Evolutionary conservation across 2,113 vertebrate genomes (phyloP).

Genomic region (Macquaria ambigua): DNA sequence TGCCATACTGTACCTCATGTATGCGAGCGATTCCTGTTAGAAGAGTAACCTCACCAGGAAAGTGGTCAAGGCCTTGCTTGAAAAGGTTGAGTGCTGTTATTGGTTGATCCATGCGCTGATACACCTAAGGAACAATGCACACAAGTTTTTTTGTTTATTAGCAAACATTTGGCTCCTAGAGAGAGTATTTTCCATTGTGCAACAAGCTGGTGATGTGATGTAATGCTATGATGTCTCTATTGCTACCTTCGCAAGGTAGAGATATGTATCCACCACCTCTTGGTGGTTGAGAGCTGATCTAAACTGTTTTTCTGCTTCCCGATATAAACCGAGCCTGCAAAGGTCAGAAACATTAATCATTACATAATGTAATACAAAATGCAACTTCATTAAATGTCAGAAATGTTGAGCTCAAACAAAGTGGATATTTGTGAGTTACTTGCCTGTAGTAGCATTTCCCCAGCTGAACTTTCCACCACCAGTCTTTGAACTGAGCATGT

Average conservation of each 20-base stretch:
- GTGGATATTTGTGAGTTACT: conserved; percentile 47
- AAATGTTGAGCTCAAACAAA: neutral
- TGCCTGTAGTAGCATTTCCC: conserved; percentile 99
- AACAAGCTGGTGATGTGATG: neutral
- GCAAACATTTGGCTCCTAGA: neutral
- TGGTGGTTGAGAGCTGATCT: conserved; percentile 95
- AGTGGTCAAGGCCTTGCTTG: conserved; percentile 95
- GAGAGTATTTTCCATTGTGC: neutral
- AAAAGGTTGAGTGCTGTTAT: conserved; percentile 94
- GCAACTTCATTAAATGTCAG: neutral
- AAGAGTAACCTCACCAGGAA: conserved; percentile 95
- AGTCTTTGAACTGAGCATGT: conserved; percentile 96
- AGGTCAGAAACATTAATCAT: conserved; percentile 19
- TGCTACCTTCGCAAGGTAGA: conserved; percentile 95
- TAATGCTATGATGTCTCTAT: neutral
- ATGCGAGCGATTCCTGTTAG: conserved; percentile 96
- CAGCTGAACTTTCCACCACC: conserved; percentile 99
- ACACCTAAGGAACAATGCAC: conserved; percentile 85
- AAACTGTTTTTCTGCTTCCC: conserved; percentile 98
- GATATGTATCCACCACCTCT: conserved; percentile 94
- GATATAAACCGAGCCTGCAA: conserved; percentile 89
- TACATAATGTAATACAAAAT: neutral
- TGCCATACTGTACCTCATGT: conserved; percentile 85
- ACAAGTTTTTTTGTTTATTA: neutral
- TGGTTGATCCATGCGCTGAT: conserved; percentile 95